Conservation (phyloP, 2,888 invertebrate genomes). For the Ametastegia equiseti region DNA sequence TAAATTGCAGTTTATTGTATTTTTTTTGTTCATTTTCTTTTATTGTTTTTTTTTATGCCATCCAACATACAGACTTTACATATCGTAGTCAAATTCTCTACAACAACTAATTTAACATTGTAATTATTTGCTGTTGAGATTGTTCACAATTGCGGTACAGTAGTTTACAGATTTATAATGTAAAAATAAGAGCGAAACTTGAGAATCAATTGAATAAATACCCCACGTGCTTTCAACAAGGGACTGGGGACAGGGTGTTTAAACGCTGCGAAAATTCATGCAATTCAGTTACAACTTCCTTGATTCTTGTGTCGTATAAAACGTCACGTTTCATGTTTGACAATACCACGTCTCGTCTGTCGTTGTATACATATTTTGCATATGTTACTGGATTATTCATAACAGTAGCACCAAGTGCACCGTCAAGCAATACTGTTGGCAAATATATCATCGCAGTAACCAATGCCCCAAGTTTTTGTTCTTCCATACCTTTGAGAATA, state of each 20-base stretch:
- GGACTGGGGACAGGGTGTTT: slow-evolving; percentile 59
- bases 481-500: slow-evolving; percentile 64
- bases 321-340: slow-evolving; percentile 60
- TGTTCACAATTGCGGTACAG: neutral
- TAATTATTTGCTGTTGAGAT: slow-evolving; percentile 7
- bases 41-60: neutral
- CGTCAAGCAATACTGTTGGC: slow-evolving; percentile 67
- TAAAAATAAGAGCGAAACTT: neutral
- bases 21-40: neutral
- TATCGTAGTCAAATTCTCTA: neutral
- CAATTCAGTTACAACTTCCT: slow-evolving; percentile 63
- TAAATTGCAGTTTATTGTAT: neutral
- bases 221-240: slow-evolving; percentile 51
- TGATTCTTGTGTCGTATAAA: slow-evolving; percentile 61
- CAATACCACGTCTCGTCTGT: slow-evolving; percentile 61
- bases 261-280: slow-evolving; percentile 60
- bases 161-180: neutral
- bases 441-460: slow-evolving; percentile 65
- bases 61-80: slow-evolving; percentile 13
- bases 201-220: neutral
- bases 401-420: slow-evolving; percentile 56
- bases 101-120: slow-evolving; percentile 8
- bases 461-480: slow-evolving; percentile 65
- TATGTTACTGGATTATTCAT: slow-evolving; percentile 60
- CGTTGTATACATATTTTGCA: slow-evolving; percentile 54